These are phyloP conservation scores for Orestias chungarensis DNA, from an alignment of 2,797 vertebrate species.

Conservation along the genomic window DNA sequence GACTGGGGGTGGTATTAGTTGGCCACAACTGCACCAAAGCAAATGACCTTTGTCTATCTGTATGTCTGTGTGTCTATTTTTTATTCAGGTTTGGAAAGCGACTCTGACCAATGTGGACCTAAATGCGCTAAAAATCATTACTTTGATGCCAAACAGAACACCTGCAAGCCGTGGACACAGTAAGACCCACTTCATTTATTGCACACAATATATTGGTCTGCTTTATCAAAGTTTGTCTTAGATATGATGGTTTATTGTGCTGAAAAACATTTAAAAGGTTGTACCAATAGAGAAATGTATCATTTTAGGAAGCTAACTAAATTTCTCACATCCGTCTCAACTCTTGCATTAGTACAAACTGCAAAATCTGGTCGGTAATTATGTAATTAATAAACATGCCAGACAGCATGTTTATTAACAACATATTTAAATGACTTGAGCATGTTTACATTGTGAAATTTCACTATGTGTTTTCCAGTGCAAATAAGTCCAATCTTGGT, in stretches of 20 bases:
- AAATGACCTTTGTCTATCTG: constrained; percentile 7
- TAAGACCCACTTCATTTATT: constrained; percentile 46
- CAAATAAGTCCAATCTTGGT: too few relatives aligned
- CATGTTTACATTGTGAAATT: too few relatives aligned
- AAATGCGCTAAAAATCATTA: constrained; percentile 48
- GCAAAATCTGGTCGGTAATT: too few relatives aligned
- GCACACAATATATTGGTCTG: neutral
- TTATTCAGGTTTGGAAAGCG: neutral
- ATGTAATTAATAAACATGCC: too few relatives aligned
- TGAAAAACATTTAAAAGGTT: neutral
- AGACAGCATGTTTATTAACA: too few relatives aligned
- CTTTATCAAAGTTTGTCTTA: neutral
- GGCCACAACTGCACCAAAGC: neutral
- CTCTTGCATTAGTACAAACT: too few relatives aligned
- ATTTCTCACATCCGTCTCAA: too few relatives aligned
- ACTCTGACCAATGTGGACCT: constrained; percentile 55
- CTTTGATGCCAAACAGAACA: constrained; percentile 37
- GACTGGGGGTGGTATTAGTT: neutral
- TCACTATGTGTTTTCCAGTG: too few relatives aligned
- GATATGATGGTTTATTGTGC: neutral
- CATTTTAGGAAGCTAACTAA: neutral
- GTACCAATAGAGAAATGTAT: neutral
- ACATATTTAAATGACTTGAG: too few relatives aligned
- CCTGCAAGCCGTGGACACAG: constrained; percentile 52
- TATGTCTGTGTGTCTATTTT: neutral